Percentiles rank a stretch among this genome's conserved stretches.
phyloP scores from a whole-genome alignment of 2,113 vertebrate genomes.

The Lepus timidus region DNA sequence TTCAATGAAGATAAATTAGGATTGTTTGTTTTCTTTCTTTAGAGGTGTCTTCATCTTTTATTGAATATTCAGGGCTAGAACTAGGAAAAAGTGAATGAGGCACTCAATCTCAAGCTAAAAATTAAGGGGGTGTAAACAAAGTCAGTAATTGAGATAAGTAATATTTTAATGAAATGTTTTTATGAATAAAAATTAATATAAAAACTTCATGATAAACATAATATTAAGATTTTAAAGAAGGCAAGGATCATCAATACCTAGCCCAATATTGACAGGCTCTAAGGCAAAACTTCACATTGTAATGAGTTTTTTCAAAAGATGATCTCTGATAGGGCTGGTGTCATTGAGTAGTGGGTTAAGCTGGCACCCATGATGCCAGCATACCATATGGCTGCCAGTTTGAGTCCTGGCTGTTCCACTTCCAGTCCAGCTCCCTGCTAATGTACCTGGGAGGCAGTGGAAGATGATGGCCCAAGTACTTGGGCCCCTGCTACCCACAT shows the following conservation, averaged over 20 bases:
- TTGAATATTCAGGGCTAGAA: neutral
- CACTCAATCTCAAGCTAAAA: neutral
- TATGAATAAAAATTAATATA: constrained; percentile 28
- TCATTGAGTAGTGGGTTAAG: too few species aligned
- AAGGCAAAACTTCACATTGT: constrained; percentile 2
- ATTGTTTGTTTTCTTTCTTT: neutral
- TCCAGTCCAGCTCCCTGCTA: too few species aligned
- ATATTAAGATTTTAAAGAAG: constrained; percentile 55
- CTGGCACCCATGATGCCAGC: too few species aligned
- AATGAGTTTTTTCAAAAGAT: constrained; percentile 46
- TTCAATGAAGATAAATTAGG: neutral
- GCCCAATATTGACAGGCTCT: neutral
- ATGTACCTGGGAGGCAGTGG: too few species aligned
- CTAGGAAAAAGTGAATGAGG: neutral
- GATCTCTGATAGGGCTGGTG: neutral
- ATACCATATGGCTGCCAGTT: too few species aligned
- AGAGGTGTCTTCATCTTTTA: neutral
- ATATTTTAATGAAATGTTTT: constrained; percentile 37
- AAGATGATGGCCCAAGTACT: too few species aligned
- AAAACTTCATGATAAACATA: constrained; percentile 15
- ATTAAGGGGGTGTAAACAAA: neutral
- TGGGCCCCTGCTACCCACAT: too few species aligned
- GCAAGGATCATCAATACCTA: constrained; percentile 29
- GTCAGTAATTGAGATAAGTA: constrained; percentile 14
- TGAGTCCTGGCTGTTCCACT: too few species aligned